Conservation (phyloP, 2,888 invertebrate species). For the Pseudococcus viburni region DNA sequence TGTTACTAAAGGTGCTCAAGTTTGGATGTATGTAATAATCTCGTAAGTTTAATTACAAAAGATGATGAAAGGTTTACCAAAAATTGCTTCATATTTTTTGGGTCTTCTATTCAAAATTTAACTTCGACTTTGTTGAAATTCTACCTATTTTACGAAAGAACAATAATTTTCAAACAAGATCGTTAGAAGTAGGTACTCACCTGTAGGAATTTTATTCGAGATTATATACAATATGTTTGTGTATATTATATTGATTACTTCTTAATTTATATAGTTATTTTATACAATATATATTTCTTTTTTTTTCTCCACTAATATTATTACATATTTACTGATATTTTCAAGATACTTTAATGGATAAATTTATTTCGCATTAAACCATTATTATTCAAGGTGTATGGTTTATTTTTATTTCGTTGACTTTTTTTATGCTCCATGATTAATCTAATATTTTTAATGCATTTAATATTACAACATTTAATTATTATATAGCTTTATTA, state of each 20-base stretch:
- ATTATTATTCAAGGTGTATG: slow-evolving; percentile 42
- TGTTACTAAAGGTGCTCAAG: too few species aligned
- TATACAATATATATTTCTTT: background rate
- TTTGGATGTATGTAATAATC: too few species aligned
- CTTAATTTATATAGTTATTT: too few species aligned
- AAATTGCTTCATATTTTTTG: too few species aligned
- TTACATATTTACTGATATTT: background rate
- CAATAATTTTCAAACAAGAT: too few species aligned
- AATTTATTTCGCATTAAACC: slow-evolving; percentile 32
- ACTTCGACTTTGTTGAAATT: too few species aligned
- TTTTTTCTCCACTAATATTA: slow-evolving; percentile 4
- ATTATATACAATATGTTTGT: background rate
- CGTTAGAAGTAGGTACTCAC: too few species aligned
- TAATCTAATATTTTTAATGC: slow-evolving; percentile 14
- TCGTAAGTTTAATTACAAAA: too few species aligned
- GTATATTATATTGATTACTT: background rate
- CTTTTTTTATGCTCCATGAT: slow-evolving; percentile 29
- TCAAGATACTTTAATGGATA: background rate
- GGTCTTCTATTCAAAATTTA: too few species aligned
- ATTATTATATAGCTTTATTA: slow-evolving; percentile 10
- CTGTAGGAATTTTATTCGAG: background rate
- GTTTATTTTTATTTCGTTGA: slow-evolving; percentile 39
- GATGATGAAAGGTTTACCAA: too few species aligned
- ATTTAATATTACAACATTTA: slow-evolving; percentile 9
- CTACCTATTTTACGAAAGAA: too few species aligned